A percentile compares a stretch with the other conserved stretches of the same genome.
Evolutionary conservation across 2,797 vertebrate genomes (phyloP).

Genomic region (Dendrocincla tyrannina): DNA sequence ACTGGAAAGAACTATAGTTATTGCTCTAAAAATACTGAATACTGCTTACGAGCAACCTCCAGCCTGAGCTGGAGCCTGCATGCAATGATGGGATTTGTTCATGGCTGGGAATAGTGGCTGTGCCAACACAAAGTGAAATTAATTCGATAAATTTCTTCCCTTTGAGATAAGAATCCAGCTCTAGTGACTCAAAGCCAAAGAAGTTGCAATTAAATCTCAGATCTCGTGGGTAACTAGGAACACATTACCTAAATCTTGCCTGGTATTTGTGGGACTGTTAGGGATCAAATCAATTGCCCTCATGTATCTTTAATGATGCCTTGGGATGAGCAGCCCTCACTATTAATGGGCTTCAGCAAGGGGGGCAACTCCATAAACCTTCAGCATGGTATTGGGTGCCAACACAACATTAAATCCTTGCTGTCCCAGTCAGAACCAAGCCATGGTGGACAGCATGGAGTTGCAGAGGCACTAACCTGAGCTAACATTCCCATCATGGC

Average conservation of each 20-base stretch:
- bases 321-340: neutral
- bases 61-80: neutral
- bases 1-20: conserved; percentile 37
- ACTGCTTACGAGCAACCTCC: neutral
- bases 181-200: neutral
- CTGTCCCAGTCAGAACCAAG: neutral
- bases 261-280: neutral
- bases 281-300: neutral
- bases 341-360: neutral
- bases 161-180: neutral
- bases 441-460: neutral
- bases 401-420: neutral
- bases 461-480: neutral
- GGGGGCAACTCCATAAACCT: neutral
- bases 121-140: conserved; percentile 8
- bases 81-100: conserved; percentile 6
- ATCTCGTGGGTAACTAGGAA: neutral
- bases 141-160: conserved; percentile 3
- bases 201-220: conserved; percentile 33
- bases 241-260: neutral
- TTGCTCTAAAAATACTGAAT: conserved; percentile 38
- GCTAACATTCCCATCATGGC: fast-evolving
- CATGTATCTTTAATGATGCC: neutral
- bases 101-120: neutral
- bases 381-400: neutral